A percentile compares a stretch with the other conserved stretches of the same genome.
Conservation (phyloP, 2,888 invertebrate species). For the Chaitophorus viminalis region DNA sequence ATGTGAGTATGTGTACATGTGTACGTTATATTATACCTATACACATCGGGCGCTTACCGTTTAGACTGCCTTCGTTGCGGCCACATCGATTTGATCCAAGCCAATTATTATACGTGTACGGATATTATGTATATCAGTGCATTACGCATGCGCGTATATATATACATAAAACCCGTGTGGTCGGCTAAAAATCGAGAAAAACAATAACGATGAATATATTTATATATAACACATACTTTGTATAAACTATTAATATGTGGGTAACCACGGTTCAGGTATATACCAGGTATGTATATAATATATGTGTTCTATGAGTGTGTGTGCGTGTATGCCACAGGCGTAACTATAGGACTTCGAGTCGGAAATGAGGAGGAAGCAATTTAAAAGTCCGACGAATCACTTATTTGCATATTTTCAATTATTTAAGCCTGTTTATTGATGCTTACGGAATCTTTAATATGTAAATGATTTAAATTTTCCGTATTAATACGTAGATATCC, state of each 20-base stretch:
- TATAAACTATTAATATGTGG: background rate
- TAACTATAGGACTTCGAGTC: background rate
- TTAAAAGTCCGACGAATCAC: background rate
- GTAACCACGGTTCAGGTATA: background rate
- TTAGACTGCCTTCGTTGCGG: constrained; percentile 16
- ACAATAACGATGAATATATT: background rate
- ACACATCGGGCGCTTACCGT: constrained; percentile 32
- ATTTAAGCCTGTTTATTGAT: too few relatives aligned
- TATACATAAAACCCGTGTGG: background rate
- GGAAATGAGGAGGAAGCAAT: background rate
- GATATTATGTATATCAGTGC: background rate
- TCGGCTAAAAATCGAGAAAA: background rate
- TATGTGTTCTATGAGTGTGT: background rate
- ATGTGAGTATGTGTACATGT: background rate
- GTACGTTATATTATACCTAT: background rate
- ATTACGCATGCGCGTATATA: background rate
- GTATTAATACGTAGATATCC: too few relatives aligned
- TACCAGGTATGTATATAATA: background rate
- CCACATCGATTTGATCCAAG: constrained; percentile 32
- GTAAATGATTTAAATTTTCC: too few relatives aligned
- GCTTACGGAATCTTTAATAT: too few relatives aligned
- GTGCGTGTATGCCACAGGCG: background rate
- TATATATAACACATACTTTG: too few relatives aligned
- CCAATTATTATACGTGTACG: constrained; percentile 18
- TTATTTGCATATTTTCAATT: too few relatives aligned